A percentile compares a stretch with the other conserved stretches of the same genome.
phyloP scores from a whole-genome alignment of 2,113 vertebrate genomes.

The Ursus arctos region DNA sequence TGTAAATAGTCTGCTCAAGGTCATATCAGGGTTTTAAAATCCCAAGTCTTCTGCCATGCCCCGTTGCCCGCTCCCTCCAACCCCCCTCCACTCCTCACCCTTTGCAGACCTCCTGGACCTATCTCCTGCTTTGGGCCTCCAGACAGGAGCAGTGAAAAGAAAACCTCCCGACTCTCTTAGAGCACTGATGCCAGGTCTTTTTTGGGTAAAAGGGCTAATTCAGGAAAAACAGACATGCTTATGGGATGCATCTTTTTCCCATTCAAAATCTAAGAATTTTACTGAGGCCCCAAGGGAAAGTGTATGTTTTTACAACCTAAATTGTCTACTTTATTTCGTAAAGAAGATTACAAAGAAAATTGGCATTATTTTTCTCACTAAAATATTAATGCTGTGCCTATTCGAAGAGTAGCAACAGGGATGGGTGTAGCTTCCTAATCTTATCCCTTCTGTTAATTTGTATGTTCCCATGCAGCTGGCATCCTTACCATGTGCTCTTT shows the following conservation, averaged over 20 bases:
- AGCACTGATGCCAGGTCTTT: neutral
- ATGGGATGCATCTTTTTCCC: conserved; percentile 9
- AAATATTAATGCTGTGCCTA: neutral
- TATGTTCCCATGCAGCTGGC: neutral
- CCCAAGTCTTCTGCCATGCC: neutral
- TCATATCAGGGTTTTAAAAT: neutral
- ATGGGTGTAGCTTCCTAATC: neutral
- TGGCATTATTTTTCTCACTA: neutral
- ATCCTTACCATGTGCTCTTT: neutral
- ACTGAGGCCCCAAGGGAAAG: neutral
- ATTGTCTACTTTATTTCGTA: neutral
- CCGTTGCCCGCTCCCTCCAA: neutral
- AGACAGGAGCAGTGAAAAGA: neutral
- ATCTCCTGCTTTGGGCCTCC: neutral
- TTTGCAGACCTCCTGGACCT: neutral
- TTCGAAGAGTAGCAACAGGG: neutral
- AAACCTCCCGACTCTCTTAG: neutral
- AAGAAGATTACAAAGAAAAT: neutral
- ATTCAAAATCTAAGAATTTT: conserved; percentile 41
- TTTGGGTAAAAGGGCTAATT: conserved; percentile 11
- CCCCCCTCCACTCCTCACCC: neutral
- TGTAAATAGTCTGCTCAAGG: neutral
- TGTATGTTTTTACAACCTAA: neutral
- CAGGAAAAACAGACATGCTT: conserved; percentile 36
- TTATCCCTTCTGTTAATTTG: neutral